Evolutionary conservation across 1,140 invertebrate genomes (phyloP), one percentile per base, ranked within the genome.

Genomic region (Saccostrea echinata): DNA sequence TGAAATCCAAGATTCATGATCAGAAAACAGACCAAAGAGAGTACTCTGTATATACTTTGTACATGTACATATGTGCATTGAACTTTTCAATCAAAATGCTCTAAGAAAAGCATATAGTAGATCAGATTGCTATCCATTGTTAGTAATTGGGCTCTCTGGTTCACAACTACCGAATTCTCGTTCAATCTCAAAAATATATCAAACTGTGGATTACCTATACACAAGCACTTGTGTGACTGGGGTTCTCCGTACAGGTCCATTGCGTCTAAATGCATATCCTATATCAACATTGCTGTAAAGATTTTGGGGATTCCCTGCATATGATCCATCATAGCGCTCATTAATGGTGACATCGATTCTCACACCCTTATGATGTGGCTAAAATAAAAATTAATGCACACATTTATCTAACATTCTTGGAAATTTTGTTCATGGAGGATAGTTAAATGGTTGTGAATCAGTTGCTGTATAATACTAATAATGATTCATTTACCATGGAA

Each of bases 301-400:
- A 95, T 98, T 98, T 93, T 98, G 98, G 0, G 98, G 98, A 86
- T 98, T 98, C n/a, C 98, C 98, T 24, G 97, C 97, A 94, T 99
- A 99, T 0, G 98, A 98, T 0, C 98, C 98, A 95, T 99, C 98
- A 94, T 98, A 99, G 64, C 97, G 96, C 93, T 99, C 98, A 95
- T 99, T 99, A 87, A 99, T 97, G 0, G 98, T 97, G 16, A 99
- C 98, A 95, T 99, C 98, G 89, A 99, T 98, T 90, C 97, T 95
- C 68, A 97, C 97, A 88, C 98, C 98, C 94, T 97, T 97, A 1
- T 96, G 96, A 94, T 98, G 97, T 90, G 92, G 93, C 94, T 94
- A 90, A 52, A 35, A 92, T 80, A 57, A 52, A 83, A 51, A 43
- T 13, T 12, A 52, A 35, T 8, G 30, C 13, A 80, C 0, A n/a